phyloP scores from a whole-genome alignment of 2,888 invertebrate genomes.

The Epistrophe eligans region DNA sequence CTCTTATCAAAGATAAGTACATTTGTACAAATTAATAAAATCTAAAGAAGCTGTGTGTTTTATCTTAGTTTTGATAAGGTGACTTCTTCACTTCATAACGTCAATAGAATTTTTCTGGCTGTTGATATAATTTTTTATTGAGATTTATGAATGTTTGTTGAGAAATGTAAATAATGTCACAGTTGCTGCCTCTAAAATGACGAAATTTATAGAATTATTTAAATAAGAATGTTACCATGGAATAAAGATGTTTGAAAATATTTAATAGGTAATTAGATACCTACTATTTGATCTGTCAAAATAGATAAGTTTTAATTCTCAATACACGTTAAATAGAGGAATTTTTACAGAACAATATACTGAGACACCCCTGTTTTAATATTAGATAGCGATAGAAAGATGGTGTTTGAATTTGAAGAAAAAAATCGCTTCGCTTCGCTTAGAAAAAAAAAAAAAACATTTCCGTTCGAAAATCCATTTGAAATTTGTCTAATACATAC shows the following conservation, averaged over 20 bases:
- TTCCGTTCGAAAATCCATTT: too few species aligned
- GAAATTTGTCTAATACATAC: too few species aligned
- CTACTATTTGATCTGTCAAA: too few species aligned
- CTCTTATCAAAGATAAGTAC: not conserved
- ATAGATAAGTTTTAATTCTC: too few species aligned
- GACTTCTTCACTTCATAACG: not conserved
- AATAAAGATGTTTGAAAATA: slow-evolving; percentile 53
- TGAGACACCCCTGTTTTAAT: too few species aligned
- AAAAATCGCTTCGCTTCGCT: too few species aligned
- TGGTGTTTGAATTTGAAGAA: too few species aligned
- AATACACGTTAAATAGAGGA: too few species aligned
- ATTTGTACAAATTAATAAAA: not conserved
- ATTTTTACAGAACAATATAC: too few species aligned
- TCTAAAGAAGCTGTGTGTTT: not conserved
- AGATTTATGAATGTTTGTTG: slow-evolving; percentile 8
- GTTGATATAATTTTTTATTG: slow-evolving; percentile 14
- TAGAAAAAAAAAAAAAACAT: too few species aligned
- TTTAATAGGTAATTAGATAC: too few species aligned
- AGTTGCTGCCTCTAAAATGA: not conserved
- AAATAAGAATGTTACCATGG: not conserved
- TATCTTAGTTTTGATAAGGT: slow-evolving; percentile 6
- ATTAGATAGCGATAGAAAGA: too few species aligned
- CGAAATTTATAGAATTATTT: not conserved
- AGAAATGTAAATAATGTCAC: not conserved
- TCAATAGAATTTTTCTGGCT: not conserved